phyloP scores from a whole-genome alignment of 2,888 invertebrate species.

The Lithophane leautieri region DNA sequence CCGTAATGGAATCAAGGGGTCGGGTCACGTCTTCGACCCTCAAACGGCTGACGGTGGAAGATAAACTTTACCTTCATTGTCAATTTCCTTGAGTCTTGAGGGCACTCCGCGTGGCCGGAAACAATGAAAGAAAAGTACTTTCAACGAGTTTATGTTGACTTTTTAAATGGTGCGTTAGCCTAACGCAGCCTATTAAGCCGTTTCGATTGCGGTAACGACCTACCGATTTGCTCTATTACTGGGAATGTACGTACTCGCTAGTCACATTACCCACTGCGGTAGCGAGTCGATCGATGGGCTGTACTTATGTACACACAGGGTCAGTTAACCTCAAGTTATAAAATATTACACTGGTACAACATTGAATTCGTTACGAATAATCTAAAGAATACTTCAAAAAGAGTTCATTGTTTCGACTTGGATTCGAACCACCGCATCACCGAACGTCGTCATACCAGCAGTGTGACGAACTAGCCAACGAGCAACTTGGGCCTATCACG shows the following conservation, averaged over 20 bases:
- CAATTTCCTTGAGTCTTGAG: conserved; percentile 87
- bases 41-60: conserved; percentile 87
- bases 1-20: conserved; percentile 84
- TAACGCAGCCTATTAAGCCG: conserved; percentile 72
- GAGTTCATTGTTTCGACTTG: too few relatives aligned
- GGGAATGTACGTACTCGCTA: conserved; percentile 29
- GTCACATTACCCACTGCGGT: conserved; percentile 20
- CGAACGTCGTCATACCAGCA: too few relatives aligned
- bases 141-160: conserved; percentile 83
- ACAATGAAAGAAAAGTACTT: conserved; percentile 88
- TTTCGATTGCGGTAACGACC: conserved; percentile 64
- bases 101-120: conserved; percentile 82
- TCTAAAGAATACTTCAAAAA: too few relatives aligned
- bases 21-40: conserved; percentile 86
- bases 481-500: too few relatives aligned
- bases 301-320: neutral
- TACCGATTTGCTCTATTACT: conserved; percentile 58
- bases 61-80: conserved; percentile 90
- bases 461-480: too few relatives aligned
- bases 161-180: conserved; percentile 82
- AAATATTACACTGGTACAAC: too few relatives aligned
- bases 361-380: too few relatives aligned
- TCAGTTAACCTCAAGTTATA: too few relatives aligned
- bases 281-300: conserved; percentile 35
- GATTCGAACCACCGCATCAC: too few relatives aligned